Percentiles rank a stretch among this genome's conserved stretches.
These are phyloP conservation scores for Lamellibrachia columna DNA, from an alignment of 2,888 invertebrate genomes.

Conservation along the genomic window DNA sequence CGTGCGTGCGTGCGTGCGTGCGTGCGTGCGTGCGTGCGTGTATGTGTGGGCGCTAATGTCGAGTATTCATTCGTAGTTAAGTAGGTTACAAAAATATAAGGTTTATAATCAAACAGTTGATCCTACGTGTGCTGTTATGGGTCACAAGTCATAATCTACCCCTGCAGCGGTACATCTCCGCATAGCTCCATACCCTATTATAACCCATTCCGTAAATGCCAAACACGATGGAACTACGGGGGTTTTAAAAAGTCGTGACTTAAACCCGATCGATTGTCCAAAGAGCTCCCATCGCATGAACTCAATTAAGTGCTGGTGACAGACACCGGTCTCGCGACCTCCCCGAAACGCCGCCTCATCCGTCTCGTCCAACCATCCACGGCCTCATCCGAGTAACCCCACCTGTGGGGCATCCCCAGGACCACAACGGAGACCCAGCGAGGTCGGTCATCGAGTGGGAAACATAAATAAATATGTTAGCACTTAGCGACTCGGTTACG, in stretches of 20 bases:
- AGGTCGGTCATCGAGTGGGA: background rate
- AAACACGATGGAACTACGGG: background rate
- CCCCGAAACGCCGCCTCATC: background rate
- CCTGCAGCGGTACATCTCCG: background rate
- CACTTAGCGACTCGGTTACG: slow-evolving; percentile 10
- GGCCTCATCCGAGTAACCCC: background rate
- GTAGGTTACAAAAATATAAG: too few species aligned
- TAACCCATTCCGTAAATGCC: background rate
- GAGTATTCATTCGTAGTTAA: too few species aligned
- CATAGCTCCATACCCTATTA: background rate
- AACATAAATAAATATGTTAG: slow-evolving; percentile 11
- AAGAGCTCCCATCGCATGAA: background rate
- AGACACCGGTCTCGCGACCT: background rate
- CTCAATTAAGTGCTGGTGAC: background rate
- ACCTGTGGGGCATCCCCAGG: background rate
- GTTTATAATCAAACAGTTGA: too few species aligned
- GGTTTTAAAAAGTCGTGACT: background rate
- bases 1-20: too few species aligned
- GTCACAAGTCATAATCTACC: too few species aligned
- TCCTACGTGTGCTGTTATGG: too few species aligned
- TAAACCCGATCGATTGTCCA: background rate
- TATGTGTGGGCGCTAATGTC: too few species aligned
- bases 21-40: too few species aligned
- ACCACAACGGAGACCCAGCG: background rate
- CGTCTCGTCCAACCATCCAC: background rate